Evolutionary conservation across 2,888 invertebrate species (phyloP), one percentile per base, ranked within the genome.

Genomic region (Caenorhabditis becei): DNA sequence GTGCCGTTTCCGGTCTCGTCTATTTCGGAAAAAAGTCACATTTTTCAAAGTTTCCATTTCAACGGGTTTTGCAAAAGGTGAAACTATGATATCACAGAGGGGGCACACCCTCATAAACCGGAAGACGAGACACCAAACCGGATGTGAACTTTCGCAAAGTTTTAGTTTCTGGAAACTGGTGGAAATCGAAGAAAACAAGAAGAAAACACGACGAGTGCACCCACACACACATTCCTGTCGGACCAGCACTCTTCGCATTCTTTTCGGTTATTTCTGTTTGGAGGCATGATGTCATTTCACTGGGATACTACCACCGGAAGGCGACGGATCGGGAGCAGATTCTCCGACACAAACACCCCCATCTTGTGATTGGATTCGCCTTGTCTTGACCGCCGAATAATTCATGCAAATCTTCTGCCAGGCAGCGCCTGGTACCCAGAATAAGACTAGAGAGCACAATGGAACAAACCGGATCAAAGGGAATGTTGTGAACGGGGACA

Each of bases 101-200:
- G 2, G 41, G 14, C 5, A 23, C 51, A 51, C 51, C 51, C 28
- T 54, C 54, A n/a, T 26, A n/a, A 49, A 49, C 49, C 49, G 49
- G 49, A 49, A 44, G 16, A 44, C 7, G 3, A 10, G 16, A 4
- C 44, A 4, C 4, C 20, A 49, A n/a, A 24, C 54, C 54, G 54
- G 54, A 54, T 16, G 28, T 54, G 54, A 54, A 54, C 54, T 54
- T 54, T 54, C 53, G 20, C 49, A 49, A 49, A 49, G 18, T 49
- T 49, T 23, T 41, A 41, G 32, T 32, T 11, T 49, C 20, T 20
- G 20, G 49, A 23, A 44, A 44, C 7, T 8, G 44, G 49, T 5
- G 49, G 53, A 53, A 53, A 8, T 26, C 16, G 2, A 26, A 8
- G 53, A 26, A 49, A 49, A 49, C 26, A 23, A 26, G 28, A 3